phyloP scores from a whole-genome alignment of 2,888 invertebrate species.

The Dryobotodes eremita region DNA sequence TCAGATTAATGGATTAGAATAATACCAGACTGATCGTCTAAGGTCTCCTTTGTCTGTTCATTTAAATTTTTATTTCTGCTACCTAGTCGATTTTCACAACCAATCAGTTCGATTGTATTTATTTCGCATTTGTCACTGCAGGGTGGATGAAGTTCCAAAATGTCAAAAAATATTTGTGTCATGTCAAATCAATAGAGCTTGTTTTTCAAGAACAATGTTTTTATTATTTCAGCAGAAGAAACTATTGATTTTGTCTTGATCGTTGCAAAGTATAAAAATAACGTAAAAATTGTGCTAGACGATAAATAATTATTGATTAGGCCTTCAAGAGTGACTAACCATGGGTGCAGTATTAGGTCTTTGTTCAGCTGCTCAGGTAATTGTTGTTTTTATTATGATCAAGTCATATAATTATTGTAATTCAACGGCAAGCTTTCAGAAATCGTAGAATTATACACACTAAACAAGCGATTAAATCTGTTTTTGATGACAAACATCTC shows the following conservation, averaged over 20 bases:
- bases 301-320: not conserved
- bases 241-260: slow-evolving; percentile 41
- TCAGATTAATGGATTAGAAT: no score
- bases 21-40: not conserved
- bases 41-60: no score
- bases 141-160: not conserved
- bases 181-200: slow-evolving; percentile 51
- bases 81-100: not conserved
- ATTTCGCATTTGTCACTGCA: slow-evolving; percentile 26
- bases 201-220: slow-evolving; percentile 34
- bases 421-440: not conserved
- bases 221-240: not conserved
- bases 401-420: not conserved
- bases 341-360: slow-evolving; percentile 93
- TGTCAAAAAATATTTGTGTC: slow-evolving; percentile 30
- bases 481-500: not conserved
- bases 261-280: slow-evolving; percentile 4
- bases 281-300: slow-evolving; percentile 20
- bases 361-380: slow-evolving; percentile 92
- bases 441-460: not conserved
- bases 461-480: not conserved
- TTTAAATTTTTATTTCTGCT: not conserved
- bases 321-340: slow-evolving; percentile 12
- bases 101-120: not conserved
- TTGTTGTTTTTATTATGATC: slow-evolving; percentile 48